These are phyloP conservation scores for Orgyia antiqua DNA, from an alignment of 2,888 invertebrate species.

Conservation along the genomic window DNA sequence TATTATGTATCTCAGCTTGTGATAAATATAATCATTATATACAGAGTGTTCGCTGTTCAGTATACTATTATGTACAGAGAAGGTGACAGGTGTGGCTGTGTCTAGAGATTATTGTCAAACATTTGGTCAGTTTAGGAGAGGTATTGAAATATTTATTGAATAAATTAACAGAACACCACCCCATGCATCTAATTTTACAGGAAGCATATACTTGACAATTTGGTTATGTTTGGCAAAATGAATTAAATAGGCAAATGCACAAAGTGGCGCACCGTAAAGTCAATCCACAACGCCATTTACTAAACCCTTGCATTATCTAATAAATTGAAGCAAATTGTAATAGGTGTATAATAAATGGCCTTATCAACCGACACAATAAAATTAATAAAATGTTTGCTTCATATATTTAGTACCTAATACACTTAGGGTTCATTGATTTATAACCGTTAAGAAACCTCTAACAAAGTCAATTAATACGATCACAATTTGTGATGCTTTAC, in stretches of 20 bases:
- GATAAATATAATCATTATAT: constrained; percentile 15
- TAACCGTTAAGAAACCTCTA: constrained; percentile 40
- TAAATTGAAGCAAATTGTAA: constrained; percentile 33
- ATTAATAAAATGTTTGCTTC: constrained; percentile 40
- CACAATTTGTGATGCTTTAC: constrained; percentile 67
- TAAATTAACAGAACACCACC: too few relatives aligned
- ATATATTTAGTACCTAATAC: constrained; percentile 43
- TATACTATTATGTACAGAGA: constrained; percentile 40
- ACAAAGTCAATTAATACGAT: constrained; percentile 57
- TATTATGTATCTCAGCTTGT: constrained; percentile 13
- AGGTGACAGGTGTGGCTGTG: constrained; percentile 57
- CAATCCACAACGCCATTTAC: constrained; percentile 29
- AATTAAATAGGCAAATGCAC: too few relatives aligned
- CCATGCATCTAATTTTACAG: too few relatives aligned
- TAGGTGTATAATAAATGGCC: constrained; percentile 29
- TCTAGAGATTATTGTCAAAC: constrained; percentile 74
- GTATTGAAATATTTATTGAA: constrained; percentile 39
- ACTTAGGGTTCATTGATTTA: constrained; percentile 39
- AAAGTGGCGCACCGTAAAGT: too few relatives aligned
- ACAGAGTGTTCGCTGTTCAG: constrained; percentile 16
- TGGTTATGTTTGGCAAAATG: too few relatives aligned
- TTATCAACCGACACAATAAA: constrained; percentile 27
- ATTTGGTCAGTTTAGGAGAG: constrained; percentile 67
- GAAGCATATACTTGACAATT: too few relatives aligned
- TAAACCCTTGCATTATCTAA: constrained; percentile 31